These are phyloP conservation scores for Amaurobius ferox DNA, from an alignment of 2,888 invertebrate species.

Conservation along the genomic window DNA sequence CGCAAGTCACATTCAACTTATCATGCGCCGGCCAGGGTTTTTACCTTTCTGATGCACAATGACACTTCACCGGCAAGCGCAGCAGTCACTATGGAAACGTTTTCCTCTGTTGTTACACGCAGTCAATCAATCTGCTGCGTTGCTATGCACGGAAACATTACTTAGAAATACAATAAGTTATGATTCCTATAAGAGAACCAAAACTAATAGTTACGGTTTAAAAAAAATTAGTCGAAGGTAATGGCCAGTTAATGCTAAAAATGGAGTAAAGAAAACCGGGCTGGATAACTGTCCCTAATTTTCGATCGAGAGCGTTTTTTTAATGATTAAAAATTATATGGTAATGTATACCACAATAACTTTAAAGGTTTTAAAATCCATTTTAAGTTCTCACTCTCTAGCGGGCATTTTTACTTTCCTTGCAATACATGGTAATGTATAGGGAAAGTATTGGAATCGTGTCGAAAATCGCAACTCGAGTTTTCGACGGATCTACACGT, in stretches of 20 bases:
- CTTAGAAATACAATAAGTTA: conserved; percentile 53
- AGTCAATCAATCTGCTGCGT: conserved; percentile 60
- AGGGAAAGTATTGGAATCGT: too few species aligned
- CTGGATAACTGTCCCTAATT: too few species aligned
- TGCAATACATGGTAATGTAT: too few species aligned
- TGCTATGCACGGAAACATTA: conserved; percentile 45
- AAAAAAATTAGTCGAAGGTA: neutral
- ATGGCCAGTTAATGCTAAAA: neutral
- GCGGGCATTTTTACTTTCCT: too few species aligned
- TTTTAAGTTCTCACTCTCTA: too few species aligned
- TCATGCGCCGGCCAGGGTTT: neutral
- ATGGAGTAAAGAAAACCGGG: too few species aligned
- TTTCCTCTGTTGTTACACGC: conserved; percentile 48
- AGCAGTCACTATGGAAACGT: conserved; percentile 41
- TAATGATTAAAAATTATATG: too few species aligned
- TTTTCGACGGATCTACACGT: too few species aligned
- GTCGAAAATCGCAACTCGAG: too few species aligned
- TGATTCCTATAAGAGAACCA: conserved; percentile 29
- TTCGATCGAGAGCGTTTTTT: too few species aligned
- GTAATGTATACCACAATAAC: too few species aligned
- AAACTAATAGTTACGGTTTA: conserved; percentile 32
- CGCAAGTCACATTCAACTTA: neutral
- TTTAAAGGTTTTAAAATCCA: too few species aligned
- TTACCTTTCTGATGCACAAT: conserved; percentile 21
- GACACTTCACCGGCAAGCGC: conserved; percentile 45